These are phyloP conservation scores for Adelosebastes latens DNA, from an alignment of 2,797 vertebrate genomes.

Conservation along the genomic window DNA sequence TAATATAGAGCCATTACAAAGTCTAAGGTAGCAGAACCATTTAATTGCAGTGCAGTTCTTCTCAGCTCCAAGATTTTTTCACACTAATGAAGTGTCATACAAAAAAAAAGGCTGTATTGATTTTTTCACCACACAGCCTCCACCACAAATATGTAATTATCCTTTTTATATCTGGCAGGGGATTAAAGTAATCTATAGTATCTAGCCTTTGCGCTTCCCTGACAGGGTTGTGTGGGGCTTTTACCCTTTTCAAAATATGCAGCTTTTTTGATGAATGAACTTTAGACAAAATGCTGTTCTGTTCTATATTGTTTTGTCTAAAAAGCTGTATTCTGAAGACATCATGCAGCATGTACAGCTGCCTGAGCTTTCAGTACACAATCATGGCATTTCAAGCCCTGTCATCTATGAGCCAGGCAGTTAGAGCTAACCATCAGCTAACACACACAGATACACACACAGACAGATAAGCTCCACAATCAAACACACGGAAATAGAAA, in stretches of 20 bases:
- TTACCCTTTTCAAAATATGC: conserved; percentile 99
- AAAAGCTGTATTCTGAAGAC: conserved; percentile 86
- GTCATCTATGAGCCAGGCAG: conserved; percentile 77
- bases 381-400: conserved; percentile 85
- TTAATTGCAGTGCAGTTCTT: conserved; percentile 99
- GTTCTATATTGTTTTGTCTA: conserved; percentile 91
- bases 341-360: conserved; percentile 82
- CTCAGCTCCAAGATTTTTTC: conserved; percentile 99
- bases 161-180: conserved; percentile 99
- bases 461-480: conserved; percentile 57
- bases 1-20: conserved; percentile 99
- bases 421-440: conserved; percentile 75
- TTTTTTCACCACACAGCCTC: conserved; percentile 99
- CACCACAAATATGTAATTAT: conserved; percentile 99
- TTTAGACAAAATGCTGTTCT: conserved; percentile 98
- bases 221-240: conserved; percentile 97
- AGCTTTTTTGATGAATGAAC: conserved; percentile 99
- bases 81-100: conserved; percentile 99
- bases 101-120: conserved; percentile 98
- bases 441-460: conserved; percentile 42
- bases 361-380: conserved; percentile 84
- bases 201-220: conserved; percentile 99
- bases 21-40: conserved; percentile 97
- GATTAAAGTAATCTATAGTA: conserved; percentile 99
- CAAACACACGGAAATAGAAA: conserved; percentile 44